Evolutionary conservation across 2,113 vertebrate species (phyloP), one percentile per base, ranked within the genome.

Genomic region (Spea multiplicata): DNA sequence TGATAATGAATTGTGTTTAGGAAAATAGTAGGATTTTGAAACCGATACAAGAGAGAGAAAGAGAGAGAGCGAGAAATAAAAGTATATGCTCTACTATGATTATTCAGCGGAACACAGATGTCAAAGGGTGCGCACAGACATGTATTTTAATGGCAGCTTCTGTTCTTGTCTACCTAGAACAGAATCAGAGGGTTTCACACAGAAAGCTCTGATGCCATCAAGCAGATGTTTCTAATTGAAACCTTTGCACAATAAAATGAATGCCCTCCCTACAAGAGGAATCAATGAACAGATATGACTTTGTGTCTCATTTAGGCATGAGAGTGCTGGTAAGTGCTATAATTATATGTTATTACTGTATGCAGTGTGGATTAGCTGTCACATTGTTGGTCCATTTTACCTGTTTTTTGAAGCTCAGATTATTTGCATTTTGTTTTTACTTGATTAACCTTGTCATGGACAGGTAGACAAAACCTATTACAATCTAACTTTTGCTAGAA

Each of bases 171-270:
- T 73, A 30, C 45, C 77, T 73, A 64, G 70, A 73, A 72, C 59
- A 67, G 66, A 46, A 73, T 50, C 64, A 68, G 77, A 66, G 52
- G 67, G 61, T 57, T 80, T 13, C 62, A 17, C 61, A 52, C 48
- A 73, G 62, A 8, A 48, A 30, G 48, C 69, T 64, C 65, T 17
- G 16, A 59, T 67, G 71, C 62, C 50, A 73, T 73, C 70, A 73
- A 80, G 52, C 77, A 80, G 77, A 80, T 73, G 77, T 73, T 80
- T 73, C 67, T 80, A 80, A 80, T 80, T 80, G 77, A 73, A 80
- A 73, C 50, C 77, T 73, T 66, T 61, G 52, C 64, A 66, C 71
- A 46, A 14, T 67, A 64, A 57, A 80, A 80, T 49, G 50, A 65
- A 67, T 80, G 71, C 67, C 71, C 64, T 67, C 45, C 46, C 61